A percentile compares a stretch with the other conserved stretches of the same genome.
phyloP scores from a whole-genome alignment of 2,888 invertebrate genomes.

The Amiota mariae region DNA sequence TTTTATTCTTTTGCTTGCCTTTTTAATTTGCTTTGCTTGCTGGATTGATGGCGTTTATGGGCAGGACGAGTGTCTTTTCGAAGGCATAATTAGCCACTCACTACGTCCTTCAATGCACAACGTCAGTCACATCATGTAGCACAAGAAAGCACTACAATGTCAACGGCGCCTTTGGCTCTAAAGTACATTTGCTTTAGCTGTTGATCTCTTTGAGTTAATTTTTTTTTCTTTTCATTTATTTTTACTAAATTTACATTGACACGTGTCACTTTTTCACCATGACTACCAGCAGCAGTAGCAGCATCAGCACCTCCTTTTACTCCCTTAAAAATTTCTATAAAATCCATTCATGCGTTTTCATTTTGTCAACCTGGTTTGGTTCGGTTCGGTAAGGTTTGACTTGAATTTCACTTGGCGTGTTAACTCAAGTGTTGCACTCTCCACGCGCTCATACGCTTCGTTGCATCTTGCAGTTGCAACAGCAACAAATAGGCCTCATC shows the following conservation, averaged over 20 bases:
- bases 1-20: background rate
- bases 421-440: constrained; percentile 55
- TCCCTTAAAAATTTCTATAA: background rate
- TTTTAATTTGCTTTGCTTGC: too few species aligned
- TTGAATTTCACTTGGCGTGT: constrained; percentile 43
- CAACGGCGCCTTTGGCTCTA: constrained; percentile 30
- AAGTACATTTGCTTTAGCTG: too few species aligned
- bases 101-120: background rate
- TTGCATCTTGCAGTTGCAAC: constrained; percentile 29
- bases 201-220: too few species aligned
- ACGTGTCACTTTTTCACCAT: constrained; percentile 34
- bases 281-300: background rate
- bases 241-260: constrained; percentile 21
- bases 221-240: background rate
- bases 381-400: background rate
- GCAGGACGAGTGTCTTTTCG: background rate
- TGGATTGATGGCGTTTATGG: background rate
- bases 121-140: background rate
- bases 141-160: background rate
- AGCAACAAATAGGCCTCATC: constrained; percentile 26
- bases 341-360: background rate
- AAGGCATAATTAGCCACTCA: constrained; percentile 54
- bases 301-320: background rate
- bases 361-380: constrained; percentile 18
- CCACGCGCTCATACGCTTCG: constrained; percentile 35